Percentiles rank a stretch among this genome's conserved stretches.
Evolutionary conservation across 2,113 vertebrate species (phyloP).

Genomic region (Xenotilapia longispinis): DNA sequence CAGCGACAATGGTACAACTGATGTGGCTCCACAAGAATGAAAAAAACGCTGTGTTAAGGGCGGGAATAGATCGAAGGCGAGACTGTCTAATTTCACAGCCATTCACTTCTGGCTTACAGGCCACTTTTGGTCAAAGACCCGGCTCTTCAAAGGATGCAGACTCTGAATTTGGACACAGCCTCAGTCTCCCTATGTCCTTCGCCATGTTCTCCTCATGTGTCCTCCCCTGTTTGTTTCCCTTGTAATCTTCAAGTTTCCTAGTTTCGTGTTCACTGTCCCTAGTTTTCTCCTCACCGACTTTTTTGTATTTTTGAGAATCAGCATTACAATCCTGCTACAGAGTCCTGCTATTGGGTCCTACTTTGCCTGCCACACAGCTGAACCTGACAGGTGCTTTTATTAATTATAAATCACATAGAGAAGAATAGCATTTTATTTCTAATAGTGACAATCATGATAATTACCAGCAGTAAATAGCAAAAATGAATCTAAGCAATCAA

Average conservation of each 20-base stretch:
- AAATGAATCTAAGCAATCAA: conserved; percentile 61
- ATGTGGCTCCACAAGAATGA: neutral
- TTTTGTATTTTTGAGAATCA: neutral
- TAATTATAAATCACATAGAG: conserved; percentile 7
- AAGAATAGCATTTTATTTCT: conserved; percentile 30
- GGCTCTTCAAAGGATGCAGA: neutral
- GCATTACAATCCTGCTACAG: neutral
- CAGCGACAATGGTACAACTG: neutral
- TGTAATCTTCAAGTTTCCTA: neutral
- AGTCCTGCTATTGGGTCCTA: neutral
- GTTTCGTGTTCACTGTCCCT: neutral
- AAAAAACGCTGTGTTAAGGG: neutral
- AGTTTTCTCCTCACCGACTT: neutral
- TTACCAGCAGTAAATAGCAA: conserved; percentile 37
- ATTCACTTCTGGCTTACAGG: neutral
- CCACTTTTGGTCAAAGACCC: neutral
- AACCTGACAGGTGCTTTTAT: neutral
- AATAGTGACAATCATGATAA: conserved; percentile 44
- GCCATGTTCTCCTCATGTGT: rapidly evolving
- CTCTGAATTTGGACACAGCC: neutral
- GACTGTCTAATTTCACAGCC: neutral
- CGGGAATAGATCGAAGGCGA: neutral
- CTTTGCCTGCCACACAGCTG: neutral
- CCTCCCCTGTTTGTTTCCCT: neutral
- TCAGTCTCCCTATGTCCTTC: neutral